Evolutionary conservation across 2,113 vertebrate species (phyloP).

Genomic region (Bombycilla garrulus): DNA sequence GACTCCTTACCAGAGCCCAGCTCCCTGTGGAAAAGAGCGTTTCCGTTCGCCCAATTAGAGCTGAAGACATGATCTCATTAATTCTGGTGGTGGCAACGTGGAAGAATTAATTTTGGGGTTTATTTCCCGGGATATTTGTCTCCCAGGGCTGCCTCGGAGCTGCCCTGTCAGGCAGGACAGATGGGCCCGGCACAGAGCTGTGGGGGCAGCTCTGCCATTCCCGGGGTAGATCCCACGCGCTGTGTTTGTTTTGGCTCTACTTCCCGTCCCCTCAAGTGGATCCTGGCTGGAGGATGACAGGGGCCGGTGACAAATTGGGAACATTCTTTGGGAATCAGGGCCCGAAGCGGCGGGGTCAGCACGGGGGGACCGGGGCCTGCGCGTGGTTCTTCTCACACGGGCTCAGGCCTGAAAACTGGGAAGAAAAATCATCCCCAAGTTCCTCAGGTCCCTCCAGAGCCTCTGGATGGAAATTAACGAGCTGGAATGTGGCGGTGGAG

Average conservation of each 20-base stretch:
- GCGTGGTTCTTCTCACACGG: background rate
- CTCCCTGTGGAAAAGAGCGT: background rate
- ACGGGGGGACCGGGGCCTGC: background rate
- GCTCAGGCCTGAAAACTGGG: background rate
- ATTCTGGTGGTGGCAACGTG: slow-evolving; percentile 14
- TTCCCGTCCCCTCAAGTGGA: background rate
- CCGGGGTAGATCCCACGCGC: background rate
- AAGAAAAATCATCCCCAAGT: slow-evolving; percentile 28
- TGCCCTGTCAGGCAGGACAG: slow-evolving; percentile 15
- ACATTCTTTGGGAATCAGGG: slow-evolving; percentile 11
- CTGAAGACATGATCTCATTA: slow-evolving; percentile 16
- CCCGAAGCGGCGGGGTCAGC: background rate
- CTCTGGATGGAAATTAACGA: slow-evolving; percentile 17
- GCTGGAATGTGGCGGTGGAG: background rate
- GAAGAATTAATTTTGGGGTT: background rate
- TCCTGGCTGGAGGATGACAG: slow-evolving; percentile 16
- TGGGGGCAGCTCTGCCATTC: background rate
- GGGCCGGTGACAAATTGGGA: slow-evolving; percentile 25
- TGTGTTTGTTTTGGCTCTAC: slow-evolving; percentile 58
- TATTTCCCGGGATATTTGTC: slow-evolving; percentile 21
- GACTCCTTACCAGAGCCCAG: background rate
- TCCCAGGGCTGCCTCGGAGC: slow-evolving; percentile 15
- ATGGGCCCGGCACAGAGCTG: background rate
- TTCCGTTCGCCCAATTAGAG: slow-evolving; percentile 35
- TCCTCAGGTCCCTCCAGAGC: background rate